Evolutionary conservation across 2,797 vertebrate genomes (phyloP).

Genomic region (Oreortyx pictus): DNA sequence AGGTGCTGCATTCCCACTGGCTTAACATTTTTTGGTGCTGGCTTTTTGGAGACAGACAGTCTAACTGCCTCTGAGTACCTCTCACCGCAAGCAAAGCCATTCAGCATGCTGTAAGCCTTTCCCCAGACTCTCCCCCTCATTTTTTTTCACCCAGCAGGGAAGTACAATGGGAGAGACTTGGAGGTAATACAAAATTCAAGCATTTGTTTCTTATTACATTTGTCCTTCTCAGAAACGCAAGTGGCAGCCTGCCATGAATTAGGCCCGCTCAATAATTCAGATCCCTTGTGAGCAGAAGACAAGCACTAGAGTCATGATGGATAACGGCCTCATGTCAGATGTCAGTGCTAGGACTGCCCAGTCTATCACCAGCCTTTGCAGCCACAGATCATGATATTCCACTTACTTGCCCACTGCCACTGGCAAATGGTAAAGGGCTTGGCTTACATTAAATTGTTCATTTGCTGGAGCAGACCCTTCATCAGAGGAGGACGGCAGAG

Average conservation of each 20-base stretch:
- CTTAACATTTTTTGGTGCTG: not conserved
- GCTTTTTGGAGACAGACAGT: not conserved
- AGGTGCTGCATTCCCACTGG: not conserved
- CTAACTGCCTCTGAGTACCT: not conserved
- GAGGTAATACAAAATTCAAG: constrained; percentile 7
- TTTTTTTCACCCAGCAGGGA: not conserved
- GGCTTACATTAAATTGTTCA: not conserved
- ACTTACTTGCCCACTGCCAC: not conserved
- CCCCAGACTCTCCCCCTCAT: not conserved
- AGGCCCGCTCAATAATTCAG: constrained; percentile 45
- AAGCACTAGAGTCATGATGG: not conserved
- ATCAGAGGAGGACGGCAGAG: not conserved
- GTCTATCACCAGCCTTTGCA: not conserved
- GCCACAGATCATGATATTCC: not conserved
- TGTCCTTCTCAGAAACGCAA: not conserved
- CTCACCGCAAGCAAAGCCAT: not conserved
- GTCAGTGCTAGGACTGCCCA: not conserved
- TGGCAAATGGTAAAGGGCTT: not conserved
- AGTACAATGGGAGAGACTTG: not conserved
- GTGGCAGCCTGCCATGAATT: constrained; percentile 43
- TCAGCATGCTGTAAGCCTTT: not conserved
- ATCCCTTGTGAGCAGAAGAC: not conserved
- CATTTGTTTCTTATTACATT: constrained; percentile 51
- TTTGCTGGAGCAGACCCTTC: not conserved
- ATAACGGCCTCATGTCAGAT: not conserved